phyloP scores from a whole-genome alignment of 2,113 vertebrate genomes.

The Jaculus jaculus region DNA sequence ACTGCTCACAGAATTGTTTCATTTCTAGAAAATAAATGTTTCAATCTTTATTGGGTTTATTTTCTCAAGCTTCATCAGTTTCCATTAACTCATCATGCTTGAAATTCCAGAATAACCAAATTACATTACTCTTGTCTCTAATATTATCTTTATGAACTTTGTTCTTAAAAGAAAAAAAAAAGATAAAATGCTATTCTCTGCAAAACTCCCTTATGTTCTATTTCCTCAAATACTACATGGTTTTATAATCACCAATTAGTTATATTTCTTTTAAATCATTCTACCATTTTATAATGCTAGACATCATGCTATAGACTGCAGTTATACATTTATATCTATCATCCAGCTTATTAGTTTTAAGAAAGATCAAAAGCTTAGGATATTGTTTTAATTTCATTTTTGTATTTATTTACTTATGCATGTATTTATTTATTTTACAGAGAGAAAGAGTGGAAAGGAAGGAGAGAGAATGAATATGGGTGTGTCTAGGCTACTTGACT shows the following conservation, averaged over 20 bases:
- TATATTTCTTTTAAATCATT: neutral
- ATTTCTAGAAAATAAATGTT: neutral
- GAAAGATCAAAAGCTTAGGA: neutral
- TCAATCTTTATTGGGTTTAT: neutral
- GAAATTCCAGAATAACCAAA: neutral
- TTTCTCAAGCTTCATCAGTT: neutral
- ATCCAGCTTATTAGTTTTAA: neutral
- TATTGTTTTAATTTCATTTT: neutral
- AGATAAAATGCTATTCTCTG: neutral
- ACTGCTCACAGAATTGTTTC: no score
- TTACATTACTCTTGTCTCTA: neutral
- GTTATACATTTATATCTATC: neutral
- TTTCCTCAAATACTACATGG: neutral
- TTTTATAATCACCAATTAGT: neutral
- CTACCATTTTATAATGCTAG: neutral
- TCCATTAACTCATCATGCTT: neutral
- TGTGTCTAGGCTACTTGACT: no score
- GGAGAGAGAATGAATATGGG: no score
- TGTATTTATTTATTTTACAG: no score
- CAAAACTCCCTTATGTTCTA: neutral
- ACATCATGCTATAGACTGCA: neutral
- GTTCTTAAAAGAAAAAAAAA: constrained; percentile 1
- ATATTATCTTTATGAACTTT: neutral
- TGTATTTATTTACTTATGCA: no score
- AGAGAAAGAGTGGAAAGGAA: no score